These are phyloP conservation scores for Toxotes jaculatrix DNA, from an alignment of 2,113 vertebrate genomes.

Conservation along the genomic window DNA sequence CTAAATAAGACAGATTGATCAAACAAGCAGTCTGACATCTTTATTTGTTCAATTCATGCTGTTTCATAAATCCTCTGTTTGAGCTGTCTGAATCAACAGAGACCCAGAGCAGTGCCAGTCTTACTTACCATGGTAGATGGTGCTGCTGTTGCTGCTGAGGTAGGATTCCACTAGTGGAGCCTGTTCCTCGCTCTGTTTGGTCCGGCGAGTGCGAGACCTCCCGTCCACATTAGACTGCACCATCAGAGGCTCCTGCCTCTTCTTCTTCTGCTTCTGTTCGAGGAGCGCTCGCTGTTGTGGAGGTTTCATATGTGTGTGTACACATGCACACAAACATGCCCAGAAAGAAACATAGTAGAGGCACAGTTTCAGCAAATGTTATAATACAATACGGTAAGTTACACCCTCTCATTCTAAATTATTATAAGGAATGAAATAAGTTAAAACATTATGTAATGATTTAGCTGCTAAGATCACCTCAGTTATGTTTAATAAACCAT, in stretches of 20 bases:
- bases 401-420: neutral
- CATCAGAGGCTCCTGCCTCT: slow-evolving; percentile 98
- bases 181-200: slow-evolving; percentile 95
- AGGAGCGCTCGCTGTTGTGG: slow-evolving; percentile 89
- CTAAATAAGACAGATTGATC: slow-evolving; percentile 9
- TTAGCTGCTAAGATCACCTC: neutral
- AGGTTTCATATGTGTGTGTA: slow-evolving; percentile 15
- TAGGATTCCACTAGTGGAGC: slow-evolving; percentile 97
- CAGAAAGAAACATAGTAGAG: neutral
- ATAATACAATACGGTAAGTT: neutral
- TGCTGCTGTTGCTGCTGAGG: slow-evolving; percentile 96
- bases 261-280: slow-evolving; percentile 98
- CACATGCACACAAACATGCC: slow-evolving; percentile 10
- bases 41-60: slow-evolving; percentile 24
- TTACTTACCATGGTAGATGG: slow-evolving; percentile 92
- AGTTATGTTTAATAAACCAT: neutral
- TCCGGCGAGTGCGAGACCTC: slow-evolving; percentile 90
- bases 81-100: slow-evolving; percentile 13
- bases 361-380: slow-evolving; percentile 14
- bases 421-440: neutral
- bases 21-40: slow-evolving; percentile 15
- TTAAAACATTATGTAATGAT: neutral
- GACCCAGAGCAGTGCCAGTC: neutral
- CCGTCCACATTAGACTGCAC: slow-evolving; percentile 96
- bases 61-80: slow-evolving; percentile 26